Evolutionary conservation across 2,797 vertebrate genomes (phyloP).

Genomic region (Eidolon dupreanum): DNA sequence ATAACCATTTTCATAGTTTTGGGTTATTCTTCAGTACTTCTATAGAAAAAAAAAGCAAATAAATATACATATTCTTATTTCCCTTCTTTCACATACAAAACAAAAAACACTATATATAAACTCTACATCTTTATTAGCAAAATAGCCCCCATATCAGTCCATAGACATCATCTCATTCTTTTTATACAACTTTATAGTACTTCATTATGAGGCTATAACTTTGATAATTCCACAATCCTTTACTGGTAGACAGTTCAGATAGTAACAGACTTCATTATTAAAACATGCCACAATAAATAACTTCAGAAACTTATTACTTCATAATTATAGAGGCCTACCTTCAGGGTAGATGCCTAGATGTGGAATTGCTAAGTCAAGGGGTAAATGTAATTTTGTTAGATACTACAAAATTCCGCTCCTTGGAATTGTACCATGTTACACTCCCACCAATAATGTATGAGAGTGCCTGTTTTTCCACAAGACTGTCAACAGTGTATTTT

Average conservation of each 20-base stretch:
- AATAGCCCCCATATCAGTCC: neutral
- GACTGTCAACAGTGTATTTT: slow-evolving; percentile 3
- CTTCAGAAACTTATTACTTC: slow-evolving; percentile 11
- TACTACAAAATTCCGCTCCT: neutral
- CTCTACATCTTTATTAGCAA: neutral
- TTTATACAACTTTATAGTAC: neutral
- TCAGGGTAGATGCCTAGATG: neutral
- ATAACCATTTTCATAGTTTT: neutral
- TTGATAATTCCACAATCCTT: neutral
- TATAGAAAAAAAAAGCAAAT: neutral
- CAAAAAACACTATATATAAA: neutral
- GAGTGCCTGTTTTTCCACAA: neutral
- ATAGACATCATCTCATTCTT: neutral
- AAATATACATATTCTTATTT: slow-evolving; percentile 1
- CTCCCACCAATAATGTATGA: neutral
- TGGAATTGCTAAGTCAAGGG: neutral
- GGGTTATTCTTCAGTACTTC: neutral
- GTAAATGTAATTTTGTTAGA: slow-evolving; percentile 2
- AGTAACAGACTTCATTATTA: neutral
- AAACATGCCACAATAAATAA: slow-evolving; percentile 25
- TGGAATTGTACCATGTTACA: neutral
- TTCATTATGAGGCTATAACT: slow-evolving; percentile 29
- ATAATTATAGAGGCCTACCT: neutral
- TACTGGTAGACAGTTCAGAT: neutral
- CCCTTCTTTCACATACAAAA: neutral